phyloP scores from a whole-genome alignment of 2,113 vertebrate genomes.

The Arenaria interpres region DNA sequence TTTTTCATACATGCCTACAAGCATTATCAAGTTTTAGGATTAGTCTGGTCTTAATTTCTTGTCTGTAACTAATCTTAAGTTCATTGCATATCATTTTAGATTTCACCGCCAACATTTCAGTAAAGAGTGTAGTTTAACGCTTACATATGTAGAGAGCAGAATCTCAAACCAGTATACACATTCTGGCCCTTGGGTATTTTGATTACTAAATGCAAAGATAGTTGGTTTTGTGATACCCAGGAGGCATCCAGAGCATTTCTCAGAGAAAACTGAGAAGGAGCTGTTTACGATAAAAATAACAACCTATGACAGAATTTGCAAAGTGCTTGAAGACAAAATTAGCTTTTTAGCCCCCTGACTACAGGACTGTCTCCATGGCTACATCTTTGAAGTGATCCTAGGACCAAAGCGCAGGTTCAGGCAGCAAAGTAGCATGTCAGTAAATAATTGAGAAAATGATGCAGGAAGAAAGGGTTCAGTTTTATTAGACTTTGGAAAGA shows the following conservation, averaged over 20 bases:
- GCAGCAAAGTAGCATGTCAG: neutral
- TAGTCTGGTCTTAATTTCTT: neutral
- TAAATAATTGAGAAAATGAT: neutral
- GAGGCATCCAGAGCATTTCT: neutral
- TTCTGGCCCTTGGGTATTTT: neutral
- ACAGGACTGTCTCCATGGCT: neutral
- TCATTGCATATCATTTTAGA: neutral
- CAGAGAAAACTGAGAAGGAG: neutral
- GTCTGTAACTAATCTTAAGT: neutral
- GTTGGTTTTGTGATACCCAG: neutral
- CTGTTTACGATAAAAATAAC: neutral
- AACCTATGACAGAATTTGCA: neutral
- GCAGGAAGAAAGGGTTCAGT: neutral
- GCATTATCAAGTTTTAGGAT: neutral
- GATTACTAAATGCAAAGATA: neutral
- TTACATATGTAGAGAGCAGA: neutral
- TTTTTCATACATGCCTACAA: neutral
- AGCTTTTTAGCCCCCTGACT: neutral
- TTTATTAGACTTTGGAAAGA: neutral
- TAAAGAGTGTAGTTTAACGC: rapidly evolving
- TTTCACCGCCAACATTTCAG: neutral
- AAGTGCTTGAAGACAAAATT: neutral
- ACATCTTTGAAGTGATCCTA: neutral
- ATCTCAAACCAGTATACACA: neutral
- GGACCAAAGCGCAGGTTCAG: neutral